Percentiles rank a stretch among this genome's conserved stretches.
phyloP scores from a whole-genome alignment of 2,113 vertebrate species.

The Salminus brasiliensis region DNA sequence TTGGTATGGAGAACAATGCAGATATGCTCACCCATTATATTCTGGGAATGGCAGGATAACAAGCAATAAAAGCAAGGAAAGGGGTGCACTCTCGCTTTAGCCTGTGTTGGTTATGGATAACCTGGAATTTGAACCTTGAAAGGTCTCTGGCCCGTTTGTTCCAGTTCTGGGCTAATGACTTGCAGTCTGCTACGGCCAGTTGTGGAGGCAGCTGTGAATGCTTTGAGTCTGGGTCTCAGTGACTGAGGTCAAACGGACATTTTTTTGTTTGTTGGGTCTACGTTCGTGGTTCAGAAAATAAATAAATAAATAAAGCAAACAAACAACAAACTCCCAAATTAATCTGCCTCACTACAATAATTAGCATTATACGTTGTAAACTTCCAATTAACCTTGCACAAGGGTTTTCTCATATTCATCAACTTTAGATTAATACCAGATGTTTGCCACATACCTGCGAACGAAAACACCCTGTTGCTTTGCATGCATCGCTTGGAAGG shows the following conservation, averaged over 20 bases:
- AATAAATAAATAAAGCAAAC: neutral
- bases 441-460: constrained; percentile 47
- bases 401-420: constrained; percentile 48
- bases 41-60: neutral
- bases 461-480: constrained; percentile 44
- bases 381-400: constrained; percentile 52
- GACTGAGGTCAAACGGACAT: constrained; percentile 25
- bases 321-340: constrained; percentile 25
- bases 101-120: neutral
- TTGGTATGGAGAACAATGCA: neutral
- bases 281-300: neutral
- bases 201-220: constrained; percentile 10
- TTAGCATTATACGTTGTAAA: constrained; percentile 47
- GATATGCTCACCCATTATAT: neutral
- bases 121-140: neutral
- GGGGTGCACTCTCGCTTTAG: neutral
- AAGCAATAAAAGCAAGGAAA: neutral
- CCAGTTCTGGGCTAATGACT: constrained; percentile 10
- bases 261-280: neutral
- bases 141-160: neutral
- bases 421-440: constrained; percentile 52
- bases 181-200: constrained; percentile 10
- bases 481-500: constrained; percentile 41
- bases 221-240: neutral
- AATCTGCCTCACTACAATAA: constrained; percentile 43